Evolutionary conservation across 2,888 invertebrate species (phyloP), one percentile per base, ranked within the genome.

Genomic region (Mimumesa dahlbomi): DNA sequence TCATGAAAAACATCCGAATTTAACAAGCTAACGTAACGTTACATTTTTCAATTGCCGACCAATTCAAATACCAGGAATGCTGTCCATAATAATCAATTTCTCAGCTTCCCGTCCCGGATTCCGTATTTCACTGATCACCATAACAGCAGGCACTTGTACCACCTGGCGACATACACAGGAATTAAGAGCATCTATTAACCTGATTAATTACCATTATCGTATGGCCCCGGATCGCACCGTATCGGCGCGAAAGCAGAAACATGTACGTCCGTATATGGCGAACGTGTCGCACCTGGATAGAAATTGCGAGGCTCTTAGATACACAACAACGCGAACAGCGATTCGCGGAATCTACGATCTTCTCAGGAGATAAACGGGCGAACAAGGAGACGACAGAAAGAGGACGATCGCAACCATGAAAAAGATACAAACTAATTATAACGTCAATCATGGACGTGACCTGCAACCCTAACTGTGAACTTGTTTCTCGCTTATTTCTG

Each of bases 131-230:
- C 43, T 64, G 50, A 66, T 74, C 67, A 25, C 64, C 36, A 56
- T 77, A 77, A 74, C 67, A 48, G 66, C 64, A 34, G 36, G 34
- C 64, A 67, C 64, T 57, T 49, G 70, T 73, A 71, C 56, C 66
- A 69, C 29, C 63, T 52, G 67, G 48, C 70, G 59, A 69, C 58
- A 42, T 48, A 46, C 31, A 21, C 18, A 18, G 40, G 63, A 77
- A 77, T 77, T 63, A 75, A 68, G 67, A 73, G 71, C 69, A 58
- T 61, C 78, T 76, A 82, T 85, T 84, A 83, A 84, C 81, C 81
- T 77, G 77, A 85, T 85, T 85, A 81, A 85, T 85, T 83, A 84
- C 68, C 84, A 83, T 82, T 73, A 79, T 69, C 75, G 73, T 79
- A 75, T 79, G 83, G 78, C 52, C 46, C 57, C 43, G 49, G 46